Percentiles rank a stretch among this genome's conserved stretches.
phyloP scores from a whole-genome alignment of 2,797 vertebrate species.

The Melopsittacus undulatus region DNA sequence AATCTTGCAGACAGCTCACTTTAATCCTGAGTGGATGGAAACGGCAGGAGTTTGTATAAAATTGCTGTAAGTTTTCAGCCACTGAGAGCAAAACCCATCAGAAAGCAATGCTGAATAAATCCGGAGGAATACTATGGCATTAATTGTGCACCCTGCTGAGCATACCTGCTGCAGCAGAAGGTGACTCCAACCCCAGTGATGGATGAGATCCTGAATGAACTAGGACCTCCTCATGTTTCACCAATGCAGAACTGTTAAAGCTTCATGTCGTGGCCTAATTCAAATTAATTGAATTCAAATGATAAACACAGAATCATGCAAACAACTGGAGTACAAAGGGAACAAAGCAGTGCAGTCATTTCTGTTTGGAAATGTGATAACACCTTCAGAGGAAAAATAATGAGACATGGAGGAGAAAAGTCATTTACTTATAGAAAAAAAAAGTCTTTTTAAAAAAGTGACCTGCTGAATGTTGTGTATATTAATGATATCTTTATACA shows the following conservation, averaged over 20 bases:
- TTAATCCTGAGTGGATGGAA: conserved; percentile 28
- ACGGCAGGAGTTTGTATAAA: conserved; percentile 47
- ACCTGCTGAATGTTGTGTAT: background rate
- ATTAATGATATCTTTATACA: conserved; percentile 11
- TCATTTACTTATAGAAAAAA: background rate
- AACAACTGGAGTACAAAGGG: background rate
- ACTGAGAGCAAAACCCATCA: conserved; percentile 17
- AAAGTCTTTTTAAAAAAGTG: background rate
- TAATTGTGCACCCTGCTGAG: conserved; percentile 54
- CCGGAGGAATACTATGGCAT: background rate
- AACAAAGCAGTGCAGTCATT: background rate
- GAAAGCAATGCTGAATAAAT: conserved; percentile 43
- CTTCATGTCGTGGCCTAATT: background rate
- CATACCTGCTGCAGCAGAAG: conserved; percentile 41
- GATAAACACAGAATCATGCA: background rate
- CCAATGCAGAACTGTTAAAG: background rate
- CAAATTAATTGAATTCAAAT: conserved; percentile 38
- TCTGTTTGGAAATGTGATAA: background rate
- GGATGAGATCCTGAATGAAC: conserved; percentile 29
- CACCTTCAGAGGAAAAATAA: background rate
- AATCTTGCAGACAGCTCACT: conserved; percentile 51
- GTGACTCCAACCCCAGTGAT: conserved; percentile 47
- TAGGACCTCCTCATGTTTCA: conserved; percentile 34
- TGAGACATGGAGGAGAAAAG: background rate
- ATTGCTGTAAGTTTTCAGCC: conserved; percentile 39